A percentile compares a stretch with the other conserved stretches of the same genome.
Conservation (phyloP, 2,888 invertebrate genomes). For the Pseudococcus jackbeardsleyi region DNA sequence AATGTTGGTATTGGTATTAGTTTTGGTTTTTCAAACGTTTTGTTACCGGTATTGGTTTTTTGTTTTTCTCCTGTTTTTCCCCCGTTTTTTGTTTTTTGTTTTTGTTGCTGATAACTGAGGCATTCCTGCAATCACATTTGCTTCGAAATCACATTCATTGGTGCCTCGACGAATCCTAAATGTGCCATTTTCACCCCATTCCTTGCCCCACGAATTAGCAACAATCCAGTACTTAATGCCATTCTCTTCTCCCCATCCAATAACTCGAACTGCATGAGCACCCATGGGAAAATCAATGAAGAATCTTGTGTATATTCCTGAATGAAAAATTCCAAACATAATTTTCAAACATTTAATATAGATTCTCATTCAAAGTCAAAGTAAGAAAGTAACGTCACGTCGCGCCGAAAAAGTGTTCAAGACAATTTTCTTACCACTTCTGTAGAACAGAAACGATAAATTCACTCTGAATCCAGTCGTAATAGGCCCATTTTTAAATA, state of each 20-base stretch:
- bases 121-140: background rate
- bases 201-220: constrained; percentile 62
- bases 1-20: too few relatives aligned
- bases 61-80: too few relatives aligned
- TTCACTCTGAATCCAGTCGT: constrained; percentile 92
- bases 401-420: too few relatives aligned
- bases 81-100: too few relatives aligned
- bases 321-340: too few relatives aligned
- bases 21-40: too few relatives aligned
- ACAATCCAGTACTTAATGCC: constrained; percentile 63
- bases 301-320: too few relatives aligned
- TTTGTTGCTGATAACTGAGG: too few relatives aligned
- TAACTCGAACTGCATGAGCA: constrained; percentile 64
- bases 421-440: constrained; percentile 71
- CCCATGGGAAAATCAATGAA: constrained; percentile 16
- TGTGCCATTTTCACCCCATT: constrained; percentile 64
- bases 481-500: constrained; percentile 88
- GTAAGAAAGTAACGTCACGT: background rate
- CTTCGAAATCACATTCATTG: constrained; percentile 64
- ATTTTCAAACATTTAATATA: too few relatives aligned
- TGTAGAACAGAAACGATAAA: constrained; percentile 86
- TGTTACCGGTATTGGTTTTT: too few relatives aligned
- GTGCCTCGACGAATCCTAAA: constrained; percentile 65
- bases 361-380: too few relatives aligned
- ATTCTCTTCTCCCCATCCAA: constrained; percentile 65